Percentiles rank a stretch among this genome's conserved stretches.
These are phyloP conservation scores for Carterocephalus palaemon DNA, from an alignment of 2,888 invertebrate genomes.

Conservation along the genomic window DNA sequence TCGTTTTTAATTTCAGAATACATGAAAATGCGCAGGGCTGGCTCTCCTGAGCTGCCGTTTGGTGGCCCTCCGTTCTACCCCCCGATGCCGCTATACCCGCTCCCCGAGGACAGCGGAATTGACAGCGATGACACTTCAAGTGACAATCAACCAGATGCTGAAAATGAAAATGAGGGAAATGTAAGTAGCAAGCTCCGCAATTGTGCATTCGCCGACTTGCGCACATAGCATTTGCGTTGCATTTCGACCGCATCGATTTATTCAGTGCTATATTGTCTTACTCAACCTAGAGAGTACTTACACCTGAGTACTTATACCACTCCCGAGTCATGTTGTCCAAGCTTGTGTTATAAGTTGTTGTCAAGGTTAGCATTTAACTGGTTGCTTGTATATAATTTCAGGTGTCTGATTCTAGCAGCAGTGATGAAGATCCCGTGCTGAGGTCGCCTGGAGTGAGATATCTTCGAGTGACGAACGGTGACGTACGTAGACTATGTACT, in stretches of 20 bases:
- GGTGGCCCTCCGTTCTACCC: constrained; percentile 30
- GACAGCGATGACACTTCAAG: constrained; percentile 53
- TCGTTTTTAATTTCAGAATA: constrained; percentile 16
- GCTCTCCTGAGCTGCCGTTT: constrained; percentile 19
- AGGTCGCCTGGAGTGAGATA: constrained; percentile 28
- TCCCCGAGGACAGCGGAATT: constrained; percentile 61
- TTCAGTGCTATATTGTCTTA: no score
- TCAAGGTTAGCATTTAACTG: not conserved
- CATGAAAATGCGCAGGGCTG: constrained; percentile 16
- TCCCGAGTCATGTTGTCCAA: no score
- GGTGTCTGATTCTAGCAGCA: constrained; percentile 44
- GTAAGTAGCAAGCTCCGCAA: no score
- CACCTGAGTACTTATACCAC: no score
- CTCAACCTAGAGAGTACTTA: no score
- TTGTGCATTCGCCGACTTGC: no score
- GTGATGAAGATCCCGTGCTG: constrained; percentile 40
- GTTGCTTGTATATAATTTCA: constrained; percentile 30
- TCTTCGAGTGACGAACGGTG: constrained; percentile 26
- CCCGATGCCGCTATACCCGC: constrained; percentile 39
- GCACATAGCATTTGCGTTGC: no score
- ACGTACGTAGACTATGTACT: constrained; percentile 2
- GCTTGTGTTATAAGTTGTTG: not conserved
- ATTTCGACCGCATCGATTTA: no score
- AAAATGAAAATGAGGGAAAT: constrained; percentile 9
- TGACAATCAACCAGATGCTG: constrained; percentile 19